Conservation (phyloP, 2,888 invertebrate species). For the Callyntrura sp. region DNA sequence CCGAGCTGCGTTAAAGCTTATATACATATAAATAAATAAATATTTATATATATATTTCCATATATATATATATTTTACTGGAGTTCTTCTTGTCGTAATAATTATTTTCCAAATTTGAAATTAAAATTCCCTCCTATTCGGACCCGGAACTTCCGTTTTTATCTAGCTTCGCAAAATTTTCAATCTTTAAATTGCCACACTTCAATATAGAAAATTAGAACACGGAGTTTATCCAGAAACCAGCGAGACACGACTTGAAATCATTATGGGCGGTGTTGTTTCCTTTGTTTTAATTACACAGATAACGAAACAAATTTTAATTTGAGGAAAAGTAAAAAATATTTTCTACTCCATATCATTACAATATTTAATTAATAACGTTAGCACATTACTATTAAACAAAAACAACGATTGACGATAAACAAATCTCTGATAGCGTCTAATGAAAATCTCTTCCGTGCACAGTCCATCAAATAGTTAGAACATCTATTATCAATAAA, state of each 20-base stretch:
- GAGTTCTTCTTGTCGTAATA: neutral
- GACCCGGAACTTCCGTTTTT: no score
- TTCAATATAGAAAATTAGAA: neutral
- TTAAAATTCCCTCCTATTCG: neutral
- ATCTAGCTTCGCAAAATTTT: no score
- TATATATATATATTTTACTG: neutral
- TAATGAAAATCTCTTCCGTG: neutral
- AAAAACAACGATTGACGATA: neutral
- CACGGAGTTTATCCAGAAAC: neutral
- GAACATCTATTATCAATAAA: no score
- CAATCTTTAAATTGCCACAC: no score
- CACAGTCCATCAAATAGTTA: no score
- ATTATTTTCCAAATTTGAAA: neutral
- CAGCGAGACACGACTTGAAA: neutral
- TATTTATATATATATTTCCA: neutral
- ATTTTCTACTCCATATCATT: neutral
- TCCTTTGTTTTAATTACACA: neutral
- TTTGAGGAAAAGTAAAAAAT: neutral
- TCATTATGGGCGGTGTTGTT: neutral
- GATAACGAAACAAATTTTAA: neutral
- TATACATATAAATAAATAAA: neutral
- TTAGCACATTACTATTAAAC: neutral
- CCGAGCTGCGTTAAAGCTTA: neutral
- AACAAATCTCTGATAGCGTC: slow-evolving; percentile 4
- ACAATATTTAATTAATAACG: neutral